These are phyloP conservation scores for Apodemia duryi DNA, from an alignment of 2,888 invertebrate genomes.

Conservation along the genomic window DNA sequence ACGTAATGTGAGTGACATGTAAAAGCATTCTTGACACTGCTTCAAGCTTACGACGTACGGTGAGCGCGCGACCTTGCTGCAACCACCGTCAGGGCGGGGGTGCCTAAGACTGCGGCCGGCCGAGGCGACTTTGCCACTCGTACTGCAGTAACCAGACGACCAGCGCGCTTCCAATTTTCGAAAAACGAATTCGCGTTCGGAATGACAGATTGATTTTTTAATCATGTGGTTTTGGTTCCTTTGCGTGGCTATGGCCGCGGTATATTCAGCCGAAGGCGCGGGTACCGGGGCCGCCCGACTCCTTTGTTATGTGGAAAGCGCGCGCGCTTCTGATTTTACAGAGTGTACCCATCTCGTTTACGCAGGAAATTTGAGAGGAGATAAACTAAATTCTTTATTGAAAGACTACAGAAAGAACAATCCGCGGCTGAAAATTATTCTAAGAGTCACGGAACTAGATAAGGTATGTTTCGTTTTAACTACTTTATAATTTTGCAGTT, in stretches of 20 bases:
- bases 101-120: conserved; percentile 56
- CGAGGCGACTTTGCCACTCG: conserved; percentile 52
- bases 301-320: conserved; percentile 65
- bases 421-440: conserved; percentile 73
- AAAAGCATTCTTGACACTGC: conserved; percentile 41
- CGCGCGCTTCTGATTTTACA: conserved; percentile 49
- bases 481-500: too few relatives aligned
- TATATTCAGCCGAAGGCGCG: conserved; percentile 47
- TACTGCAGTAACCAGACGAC: conserved; percentile 58
- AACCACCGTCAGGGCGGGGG: conserved; percentile 58
- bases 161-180: conserved; percentile 55
- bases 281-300: conserved; percentile 72
- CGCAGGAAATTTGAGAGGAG: conserved; percentile 63
- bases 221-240: conserved; percentile 64
- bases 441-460: conserved; percentile 76
- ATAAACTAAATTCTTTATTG: conserved; percentile 58
- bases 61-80: conserved; percentile 64
- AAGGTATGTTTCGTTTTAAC: conserved; percentile 66
- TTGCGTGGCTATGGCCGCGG: conserved; percentile 51
- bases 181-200: conserved; percentile 46
- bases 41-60: conserved; percentile 43
- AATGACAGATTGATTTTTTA: conserved; percentile 53
- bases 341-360: conserved; percentile 77
- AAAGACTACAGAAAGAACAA: conserved; percentile 72
- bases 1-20: conserved; percentile 34